Percentiles rank a stretch among this genome's conserved stretches.
Conservation (phyloP, 2,113 vertebrate species). For the Megaleporinus macrocephalus region DNA sequence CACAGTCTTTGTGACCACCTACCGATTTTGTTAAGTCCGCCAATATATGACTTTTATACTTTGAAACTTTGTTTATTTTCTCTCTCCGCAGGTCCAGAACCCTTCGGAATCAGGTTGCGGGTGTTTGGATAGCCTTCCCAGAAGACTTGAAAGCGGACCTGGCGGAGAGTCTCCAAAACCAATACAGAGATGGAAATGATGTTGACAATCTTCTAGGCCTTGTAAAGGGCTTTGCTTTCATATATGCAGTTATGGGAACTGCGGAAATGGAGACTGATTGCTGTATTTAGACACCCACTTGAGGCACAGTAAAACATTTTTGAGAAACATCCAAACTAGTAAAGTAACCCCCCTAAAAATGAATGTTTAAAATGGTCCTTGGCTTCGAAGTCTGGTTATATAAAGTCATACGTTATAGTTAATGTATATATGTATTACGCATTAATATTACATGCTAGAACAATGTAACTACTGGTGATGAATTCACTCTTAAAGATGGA, state of each 20-base stretch:
- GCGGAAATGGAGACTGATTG: slow-evolving; percentile 24
- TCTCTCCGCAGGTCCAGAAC: slow-evolving; percentile 32
- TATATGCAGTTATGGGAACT: slow-evolving; percentile 22
- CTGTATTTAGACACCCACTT: slow-evolving; percentile 17
- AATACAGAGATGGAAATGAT: slow-evolving; percentile 42
- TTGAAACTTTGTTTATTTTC: slow-evolving; percentile 56
- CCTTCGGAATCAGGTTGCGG: slow-evolving; percentile 43
- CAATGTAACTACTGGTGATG: no score
- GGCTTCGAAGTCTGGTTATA: no score
- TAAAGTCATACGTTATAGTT: no score
- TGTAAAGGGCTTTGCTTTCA: slow-evolving; percentile 19
- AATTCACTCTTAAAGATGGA: no score
- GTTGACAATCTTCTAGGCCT: slow-evolving; percentile 29
- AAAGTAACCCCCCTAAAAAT: neutral
- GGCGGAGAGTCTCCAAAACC: slow-evolving; percentile 28
- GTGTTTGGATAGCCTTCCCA: slow-evolving; percentile 42
- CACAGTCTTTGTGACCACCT: slow-evolving; percentile 53
- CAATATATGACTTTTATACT: slow-evolving; percentile 54
- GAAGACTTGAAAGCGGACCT: slow-evolving; percentile 39
- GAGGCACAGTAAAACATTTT: neutral
- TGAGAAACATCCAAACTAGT: neutral
- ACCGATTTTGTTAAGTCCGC: slow-evolving; percentile 48
- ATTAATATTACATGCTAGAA: no score
- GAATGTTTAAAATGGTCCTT: no score
- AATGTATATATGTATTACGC: no score